Base-by-base conservation (phyloP, 2,888 invertebrate species). In the Metellina segmentata region DNA sequence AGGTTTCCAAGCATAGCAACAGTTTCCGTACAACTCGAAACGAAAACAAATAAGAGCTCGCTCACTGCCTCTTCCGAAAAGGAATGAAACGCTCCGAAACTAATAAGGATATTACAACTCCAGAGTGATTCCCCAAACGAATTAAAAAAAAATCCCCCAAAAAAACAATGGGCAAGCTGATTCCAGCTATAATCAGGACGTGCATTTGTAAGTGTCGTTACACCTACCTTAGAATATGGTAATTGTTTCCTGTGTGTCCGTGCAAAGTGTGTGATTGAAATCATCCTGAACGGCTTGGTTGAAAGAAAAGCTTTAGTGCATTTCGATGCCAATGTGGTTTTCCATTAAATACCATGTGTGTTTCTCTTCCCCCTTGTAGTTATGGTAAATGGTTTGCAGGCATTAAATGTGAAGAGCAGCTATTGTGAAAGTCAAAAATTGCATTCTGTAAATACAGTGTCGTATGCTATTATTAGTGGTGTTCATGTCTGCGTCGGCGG, bases 151-250 rank as follows among this genome's bases (percentile, higher is more conserved):
- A 34, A 34, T 34, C 34, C 34, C 34, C 34, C 4, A 34, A 34
- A 34, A 53, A 70, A 7, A 87, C 78, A 81, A 79, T 89, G 89
- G 70, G 34, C n/a, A 87, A 78, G 78, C 48, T 91, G 7, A 70
- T 69, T 11, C 81, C 82, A 20, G 87, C 20, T 16, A n/a, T 83
- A 11, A 34, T 91, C 72, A 61, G 74, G 71, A 51, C 78, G 48
- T 91, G 91, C 86, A 78, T 87, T 87, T 91, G 91, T 91, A 91
- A 91, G 91, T 91, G 52, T 51, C 70, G 49, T 19, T 71, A 72
- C 77, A 53, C 34, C 81, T 81, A 77, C 72, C 51, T 81, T 49
- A 52, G 51, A 72, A 81, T 71, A 81, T 53, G 79, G 20, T 87
- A 81, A 81, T 72, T 72, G 71, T 87, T 87, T 81, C 72, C 77